Percentiles rank a stretch among this genome's conserved stretches.
Conservation (phyloP, 2,888 invertebrate species). For the Ptychoptera contaminata region DNA sequence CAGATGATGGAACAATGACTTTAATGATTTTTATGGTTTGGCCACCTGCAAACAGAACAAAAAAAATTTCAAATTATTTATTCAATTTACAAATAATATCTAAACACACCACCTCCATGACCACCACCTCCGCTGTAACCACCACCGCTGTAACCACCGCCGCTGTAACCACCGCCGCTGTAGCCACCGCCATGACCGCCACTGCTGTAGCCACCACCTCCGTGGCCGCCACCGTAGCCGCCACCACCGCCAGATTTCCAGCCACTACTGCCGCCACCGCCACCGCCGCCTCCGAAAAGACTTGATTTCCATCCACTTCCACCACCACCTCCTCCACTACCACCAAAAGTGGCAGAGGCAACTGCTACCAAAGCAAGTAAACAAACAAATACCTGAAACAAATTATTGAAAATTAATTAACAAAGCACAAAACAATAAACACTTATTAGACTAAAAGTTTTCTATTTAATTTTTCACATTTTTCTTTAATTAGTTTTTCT, state of each 20-base stretch:
- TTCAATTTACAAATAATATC: background rate
- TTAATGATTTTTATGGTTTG: constrained; percentile 1
- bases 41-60: background rate
- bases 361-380: constrained; percentile 7
- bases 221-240: constrained; percentile 2
- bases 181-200: background rate
- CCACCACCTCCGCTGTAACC: background rate
- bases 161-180: constrained; percentile 3
- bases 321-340: constrained; percentile 14
- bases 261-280: constrained; percentile 4
- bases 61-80: background rate
- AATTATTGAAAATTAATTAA: too few relatives aligned
- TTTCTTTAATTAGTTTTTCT: too few relatives aligned
- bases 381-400: constrained; percentile 7
- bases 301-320: constrained; percentile 9
- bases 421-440: too few relatives aligned
- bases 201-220: constrained; percentile 5
- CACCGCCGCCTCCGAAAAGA: constrained; percentile 5
- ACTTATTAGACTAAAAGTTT: too few relatives aligned
- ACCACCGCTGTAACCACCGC: background rate
- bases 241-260: background rate
- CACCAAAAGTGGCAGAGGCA: constrained; percentile 7
- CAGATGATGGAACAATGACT: constrained; percentile 1
- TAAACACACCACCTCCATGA: constrained; percentile 1
- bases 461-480: too few relatives aligned